phyloP scores from a whole-genome alignment of 2,888 invertebrate genomes.

The Brachyptera putata region DNA sequence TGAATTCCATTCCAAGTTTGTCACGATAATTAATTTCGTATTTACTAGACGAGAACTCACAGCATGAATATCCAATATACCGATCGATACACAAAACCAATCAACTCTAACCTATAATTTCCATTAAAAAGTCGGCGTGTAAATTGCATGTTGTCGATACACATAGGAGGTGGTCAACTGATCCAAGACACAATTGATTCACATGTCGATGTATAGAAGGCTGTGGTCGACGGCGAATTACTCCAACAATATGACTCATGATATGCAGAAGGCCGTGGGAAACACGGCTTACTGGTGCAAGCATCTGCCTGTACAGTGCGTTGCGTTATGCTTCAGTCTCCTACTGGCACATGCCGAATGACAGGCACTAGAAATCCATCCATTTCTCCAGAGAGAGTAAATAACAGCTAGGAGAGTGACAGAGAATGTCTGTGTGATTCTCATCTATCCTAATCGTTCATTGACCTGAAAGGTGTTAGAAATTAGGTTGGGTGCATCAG shows the following conservation, averaged over 20 bases:
- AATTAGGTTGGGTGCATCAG: too few species aligned
- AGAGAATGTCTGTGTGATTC: too few species aligned
- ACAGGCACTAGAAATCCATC: too few species aligned
- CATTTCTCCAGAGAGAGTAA: too few species aligned
- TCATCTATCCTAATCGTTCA: too few species aligned
- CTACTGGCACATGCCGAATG: too few species aligned
- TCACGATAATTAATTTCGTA: too few species aligned
- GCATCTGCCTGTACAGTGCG: neutral
- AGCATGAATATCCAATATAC: neutral
- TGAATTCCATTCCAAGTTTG: too few species aligned
- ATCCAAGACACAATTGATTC: neutral
- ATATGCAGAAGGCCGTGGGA: neutral
- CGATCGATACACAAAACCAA: neutral
- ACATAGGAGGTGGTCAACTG: neutral
- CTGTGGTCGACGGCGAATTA: neutral
- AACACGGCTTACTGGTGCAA: neutral
- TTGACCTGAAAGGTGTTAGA: too few species aligned
- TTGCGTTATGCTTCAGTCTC: too few species aligned
- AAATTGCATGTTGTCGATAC: neutral
- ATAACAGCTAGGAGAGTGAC: too few species aligned
- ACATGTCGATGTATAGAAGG: neutral
- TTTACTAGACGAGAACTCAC: neutral
- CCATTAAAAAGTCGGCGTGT: slow-evolving; percentile 1
- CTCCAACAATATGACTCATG: neutral
- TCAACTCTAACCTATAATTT: neutral